phyloP scores from a whole-genome alignment of 2,797 vertebrate species.

The Sebastes baramenuke region DNA sequence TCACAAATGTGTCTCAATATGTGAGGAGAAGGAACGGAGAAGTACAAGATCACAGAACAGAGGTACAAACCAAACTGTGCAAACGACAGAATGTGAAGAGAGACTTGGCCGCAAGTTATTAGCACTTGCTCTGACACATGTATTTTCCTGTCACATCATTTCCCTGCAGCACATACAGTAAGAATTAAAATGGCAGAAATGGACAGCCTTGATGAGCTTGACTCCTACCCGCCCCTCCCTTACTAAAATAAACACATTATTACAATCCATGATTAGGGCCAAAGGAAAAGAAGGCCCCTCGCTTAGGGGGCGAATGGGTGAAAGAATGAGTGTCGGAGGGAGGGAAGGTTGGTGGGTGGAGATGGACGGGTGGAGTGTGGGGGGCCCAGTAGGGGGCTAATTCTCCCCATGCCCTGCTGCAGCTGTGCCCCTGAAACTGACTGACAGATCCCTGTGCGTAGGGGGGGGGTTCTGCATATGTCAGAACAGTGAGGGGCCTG shows the following conservation, averaged over 20 bases:
- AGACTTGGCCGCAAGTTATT: constrained; percentile 2
- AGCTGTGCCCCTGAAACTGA: constrained; percentile 94
- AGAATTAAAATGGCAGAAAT: constrained; percentile 75
- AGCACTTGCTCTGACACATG: constrained; percentile 1
- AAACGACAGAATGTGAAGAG: neutral
- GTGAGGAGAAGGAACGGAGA: neutral
- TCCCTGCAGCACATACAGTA: constrained; percentile 48
- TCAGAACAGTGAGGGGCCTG: constrained; percentile 83
- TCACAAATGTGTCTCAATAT: neutral
- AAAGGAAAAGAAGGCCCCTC: constrained; percentile 86
- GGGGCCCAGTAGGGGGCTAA: constrained; percentile 95
- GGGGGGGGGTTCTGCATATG: constrained; percentile 81
- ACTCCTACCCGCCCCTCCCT: constrained; percentile 75
- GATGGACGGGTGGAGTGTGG: constrained; percentile 82
- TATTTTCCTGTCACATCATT: constrained; percentile 17
- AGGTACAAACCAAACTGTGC: neutral
- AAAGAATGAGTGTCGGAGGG: constrained; percentile 80
- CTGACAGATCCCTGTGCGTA: constrained; percentile 88
- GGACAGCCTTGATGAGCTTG: constrained; percentile 69
- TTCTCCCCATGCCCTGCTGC: constrained; percentile 92
- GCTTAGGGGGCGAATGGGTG: constrained; percentile 73
- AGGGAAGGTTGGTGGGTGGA: constrained; percentile 80
- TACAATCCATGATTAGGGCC: constrained; percentile 93
- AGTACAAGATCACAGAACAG: neutral
- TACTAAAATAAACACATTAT: constrained; percentile 90